Evolutionary conservation across 1,140 invertebrate genomes (phyloP), one percentile per base, ranked within the genome.

Genomic region (Hestina assimilis): DNA sequence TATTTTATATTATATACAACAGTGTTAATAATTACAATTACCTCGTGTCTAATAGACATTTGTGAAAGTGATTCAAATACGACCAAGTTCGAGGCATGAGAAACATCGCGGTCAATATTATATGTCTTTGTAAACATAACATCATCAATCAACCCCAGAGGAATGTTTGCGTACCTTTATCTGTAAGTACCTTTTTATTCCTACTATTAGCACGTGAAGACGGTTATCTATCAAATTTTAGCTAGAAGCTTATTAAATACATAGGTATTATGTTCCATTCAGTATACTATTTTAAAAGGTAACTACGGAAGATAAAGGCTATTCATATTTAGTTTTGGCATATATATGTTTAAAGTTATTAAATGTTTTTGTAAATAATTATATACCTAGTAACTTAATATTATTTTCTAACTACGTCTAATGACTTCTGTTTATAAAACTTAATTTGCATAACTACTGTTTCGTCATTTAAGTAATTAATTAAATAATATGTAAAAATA

Each of bases 51-150:
- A n/a, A 0, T 38, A 24, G 19, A 41, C 11, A 41, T 40, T 40
- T 17, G 43, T 56, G 43, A 47, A 45, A 58, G 55, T 58, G 55
- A 9, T n/a, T 38, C 8, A 20, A 42, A 55, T 9, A 8, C 19
- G n/a, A 46, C 5, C 14, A 42, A 38, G 55, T 21, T 28, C 47
- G 20, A 51, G 55, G 46, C 5, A 58, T 58, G 55, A 58, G 46
- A 58, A 58, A 35, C 26, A 19, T 24, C 19, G 54, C 23, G 14
- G 46, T 35, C 20, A 21, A 23, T 7, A 21, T 11, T 23, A 26
- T 5, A 29, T 48, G 11, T 29, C 5, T 31, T 6, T 12, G 21
- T 8, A 24, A 23, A 14, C 19, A 11, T 3, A 9, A 21, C 15
- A 26, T 29, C 35, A 41, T 33, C 24, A 19, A 15, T 20, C 17